Evolutionary conservation across 1,140 invertebrate species (phyloP).

Genomic region (Eciton burchellii): DNA sequence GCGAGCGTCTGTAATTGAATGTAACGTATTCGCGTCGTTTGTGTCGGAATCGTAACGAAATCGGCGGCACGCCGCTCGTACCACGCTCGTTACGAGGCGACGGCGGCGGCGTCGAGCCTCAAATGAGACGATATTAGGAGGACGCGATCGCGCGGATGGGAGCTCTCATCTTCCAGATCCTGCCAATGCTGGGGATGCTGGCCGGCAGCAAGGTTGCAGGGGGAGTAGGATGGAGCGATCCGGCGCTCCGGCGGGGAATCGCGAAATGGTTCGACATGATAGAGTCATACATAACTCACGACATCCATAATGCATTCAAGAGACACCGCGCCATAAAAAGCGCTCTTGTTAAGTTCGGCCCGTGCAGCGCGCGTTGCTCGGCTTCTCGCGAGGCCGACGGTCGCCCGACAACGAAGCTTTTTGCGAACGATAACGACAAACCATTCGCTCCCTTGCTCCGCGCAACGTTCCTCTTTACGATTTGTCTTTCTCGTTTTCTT

Average conservation of each 20-base stretch:
- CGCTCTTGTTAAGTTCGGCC: conserved; percentile 74
- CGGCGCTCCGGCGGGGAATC: conserved; percentile 57
- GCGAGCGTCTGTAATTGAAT: conserved; percentile 26
- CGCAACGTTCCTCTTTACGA: conserved; percentile 3
- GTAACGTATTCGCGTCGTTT: conserved; percentile 6
- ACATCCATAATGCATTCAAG: conserved; percentile 84
- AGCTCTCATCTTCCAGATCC: conserved; percentile 13
- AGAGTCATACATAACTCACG: conserved; percentile 82
- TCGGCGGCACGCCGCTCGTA: background rate
- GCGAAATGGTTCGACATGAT: conserved; percentile 73
- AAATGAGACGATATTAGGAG: background rate
- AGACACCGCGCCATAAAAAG: conserved; percentile 76
- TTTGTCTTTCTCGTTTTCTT: conserved; percentile 50
- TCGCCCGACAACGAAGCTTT: conserved; percentile 55
- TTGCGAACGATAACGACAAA: conserved; percentile 73
- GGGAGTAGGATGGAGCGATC: background rate
- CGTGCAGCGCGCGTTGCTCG: conserved; percentile 73
- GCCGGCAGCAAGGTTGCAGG: no score
- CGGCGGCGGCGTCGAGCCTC: background rate
- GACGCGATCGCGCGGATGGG: background rate
- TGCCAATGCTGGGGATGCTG: no score
- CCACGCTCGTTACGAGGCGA: background rate
- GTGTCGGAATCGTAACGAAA: conserved; percentile 28
- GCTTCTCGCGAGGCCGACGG: conserved; percentile 61
- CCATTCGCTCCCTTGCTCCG: conserved; percentile 45